Base-by-base conservation (phyloP, 2,797 vertebrate species). In the Pseudochaenichthys georgianus region DNA sequence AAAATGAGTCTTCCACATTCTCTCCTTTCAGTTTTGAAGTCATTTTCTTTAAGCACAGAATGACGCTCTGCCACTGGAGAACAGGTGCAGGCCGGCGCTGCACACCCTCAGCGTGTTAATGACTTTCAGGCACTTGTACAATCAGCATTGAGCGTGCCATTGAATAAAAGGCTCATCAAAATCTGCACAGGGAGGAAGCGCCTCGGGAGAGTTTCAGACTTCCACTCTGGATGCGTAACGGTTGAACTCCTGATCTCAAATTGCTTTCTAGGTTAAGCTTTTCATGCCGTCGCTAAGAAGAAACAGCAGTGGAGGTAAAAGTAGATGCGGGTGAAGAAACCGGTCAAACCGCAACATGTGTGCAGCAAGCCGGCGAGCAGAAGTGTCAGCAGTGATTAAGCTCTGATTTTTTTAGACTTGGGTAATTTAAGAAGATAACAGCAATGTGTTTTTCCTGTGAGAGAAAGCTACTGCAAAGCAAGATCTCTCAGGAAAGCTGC, bases 131-230 rank as follows among this genome's bases (percentile, higher is more conserved):
- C 78, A 19, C 80, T 82, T 46, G 69, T 67, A 50, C 46, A 61
- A 78, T 81, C 71, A 74, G 79, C 53, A 34, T 7, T 0, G 34
- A 71, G 69, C 45, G 38, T 73, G 72, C 75, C 73, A 57, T 12
- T 64, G 79, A 84, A 85, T 84, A 73, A 73, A 84, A 61, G 41
- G 31, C 70, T 57, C 64, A 66, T 82, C 46, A 75, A 75, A 78
- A 69, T 68, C 47, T 28, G 76, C 13, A 6, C n/a, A 43, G 2
- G 50, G 66, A 78, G 64, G 70, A 86, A 54, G 67, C 28, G 51
- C 62, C 64, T 19, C 7, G 1, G 64, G 61, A 69, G 48, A 21
- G 45, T 74, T 76, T 67, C 23, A n/a, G 19, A 57, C 67, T 28
- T 73, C 64, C 61, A 68, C 61, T 64, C 12, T 8, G n/a, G 15